phyloP scores from a whole-genome alignment of 2,797 vertebrate species.

The Peromyscus eremicus region DNA sequence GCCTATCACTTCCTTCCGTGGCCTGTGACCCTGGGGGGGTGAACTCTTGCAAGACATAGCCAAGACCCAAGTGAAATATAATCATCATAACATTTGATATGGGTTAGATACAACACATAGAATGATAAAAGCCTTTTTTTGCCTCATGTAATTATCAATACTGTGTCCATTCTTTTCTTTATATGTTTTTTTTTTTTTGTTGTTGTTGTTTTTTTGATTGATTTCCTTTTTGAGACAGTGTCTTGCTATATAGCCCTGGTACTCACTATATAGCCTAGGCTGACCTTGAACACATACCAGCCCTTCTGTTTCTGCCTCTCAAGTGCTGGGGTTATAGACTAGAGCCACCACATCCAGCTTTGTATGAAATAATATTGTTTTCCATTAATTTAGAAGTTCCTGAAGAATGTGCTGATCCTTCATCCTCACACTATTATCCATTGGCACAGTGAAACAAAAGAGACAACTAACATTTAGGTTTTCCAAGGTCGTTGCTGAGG shows the following conservation, averaged over 20 bases:
- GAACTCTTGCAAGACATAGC: background rate
- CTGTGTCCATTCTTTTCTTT: background rate
- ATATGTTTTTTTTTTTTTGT: background rate
- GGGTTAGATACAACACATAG: background rate
- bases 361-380: background rate
- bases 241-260: background rate
- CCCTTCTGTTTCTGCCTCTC: background rate
- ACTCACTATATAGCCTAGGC: background rate
- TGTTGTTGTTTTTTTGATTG: background rate
- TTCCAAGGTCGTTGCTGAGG: background rate
- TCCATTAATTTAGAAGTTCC: background rate
- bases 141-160: background rate
- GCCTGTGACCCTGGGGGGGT: background rate
- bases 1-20: slow-evolving; percentile 5
- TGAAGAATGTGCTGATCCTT: background rate
- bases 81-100: background rate
- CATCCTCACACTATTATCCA: background rate
- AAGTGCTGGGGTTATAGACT: background rate
- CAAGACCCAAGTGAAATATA: background rate
- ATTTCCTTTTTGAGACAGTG: background rate
- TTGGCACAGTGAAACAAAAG: background rate
- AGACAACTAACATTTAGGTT: background rate
- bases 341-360: background rate
- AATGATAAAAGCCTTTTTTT: background rate
- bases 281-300: background rate